Percentiles rank a stretch among this genome's conserved stretches.
Evolutionary conservation across 1,140 invertebrate genomes (phyloP).

Genomic region (Arion vulgaris): DNA sequence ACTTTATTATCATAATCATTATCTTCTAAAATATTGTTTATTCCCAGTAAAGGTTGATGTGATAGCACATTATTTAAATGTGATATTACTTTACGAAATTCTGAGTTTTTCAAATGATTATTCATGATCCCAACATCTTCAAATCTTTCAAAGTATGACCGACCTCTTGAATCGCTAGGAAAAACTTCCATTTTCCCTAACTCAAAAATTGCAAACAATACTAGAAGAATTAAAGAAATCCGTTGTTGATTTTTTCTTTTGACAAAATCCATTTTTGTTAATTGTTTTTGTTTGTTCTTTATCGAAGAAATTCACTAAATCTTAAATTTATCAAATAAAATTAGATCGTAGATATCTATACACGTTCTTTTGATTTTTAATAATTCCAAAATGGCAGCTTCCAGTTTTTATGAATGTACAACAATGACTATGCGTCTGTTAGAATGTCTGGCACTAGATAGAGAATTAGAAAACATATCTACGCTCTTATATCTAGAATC

Average conservation of each 20-base stretch:
- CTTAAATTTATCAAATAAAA: background rate
- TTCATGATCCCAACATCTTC: background rate
- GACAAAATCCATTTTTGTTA: background rate
- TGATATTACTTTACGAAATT: background rate
- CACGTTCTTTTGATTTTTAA: background rate
- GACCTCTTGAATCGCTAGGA: background rate
- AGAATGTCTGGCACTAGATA: background rate
- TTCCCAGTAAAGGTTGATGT: background rate
- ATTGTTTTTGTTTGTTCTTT: background rate
- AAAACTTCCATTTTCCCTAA: background rate
- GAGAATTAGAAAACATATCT: too few species aligned
- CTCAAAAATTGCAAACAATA: background rate
- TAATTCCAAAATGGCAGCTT: background rate
- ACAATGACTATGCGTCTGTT: background rate
- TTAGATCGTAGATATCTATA: background rate
- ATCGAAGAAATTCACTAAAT: background rate
- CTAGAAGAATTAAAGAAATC: background rate
- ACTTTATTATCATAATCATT: background rate
- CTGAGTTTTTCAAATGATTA: background rate
- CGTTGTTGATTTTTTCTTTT: background rate
- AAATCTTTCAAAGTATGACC: background rate
- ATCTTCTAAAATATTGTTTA: background rate
- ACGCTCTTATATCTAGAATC: background rate
- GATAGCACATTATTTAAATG: background rate
- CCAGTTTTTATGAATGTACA: background rate